These are phyloP conservation scores for Sebastolobus alascanus DNA, from an alignment of 2,797 vertebrate genomes.

Conservation along the genomic window DNA sequence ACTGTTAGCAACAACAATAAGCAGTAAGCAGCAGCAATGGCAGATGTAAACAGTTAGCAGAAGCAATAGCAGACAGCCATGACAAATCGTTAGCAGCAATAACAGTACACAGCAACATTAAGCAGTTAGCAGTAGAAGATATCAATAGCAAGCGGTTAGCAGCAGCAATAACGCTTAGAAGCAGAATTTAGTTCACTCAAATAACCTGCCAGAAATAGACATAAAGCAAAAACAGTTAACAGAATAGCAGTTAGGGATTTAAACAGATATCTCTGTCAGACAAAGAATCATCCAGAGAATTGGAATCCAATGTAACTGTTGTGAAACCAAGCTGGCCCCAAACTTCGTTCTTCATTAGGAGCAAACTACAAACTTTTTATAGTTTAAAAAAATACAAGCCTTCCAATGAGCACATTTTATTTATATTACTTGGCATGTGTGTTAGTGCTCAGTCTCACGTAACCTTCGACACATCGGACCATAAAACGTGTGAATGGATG, in stretches of 20 bases:
- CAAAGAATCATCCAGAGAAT: neutral
- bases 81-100: too few relatives aligned
- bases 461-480: slow-evolving; percentile 41
- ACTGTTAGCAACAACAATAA: too few relatives aligned
- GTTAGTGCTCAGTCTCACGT: slow-evolving; percentile 26
- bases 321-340: neutral
- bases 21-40: too few relatives aligned
- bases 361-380: neutral
- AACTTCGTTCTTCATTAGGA: neutral
- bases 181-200: too few relatives aligned
- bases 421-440: slow-evolving; percentile 16
- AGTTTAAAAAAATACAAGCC: slow-evolving; percentile 12
- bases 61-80: too few relatives aligned
- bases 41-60: too few relatives aligned
- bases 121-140: too few relatives aligned
- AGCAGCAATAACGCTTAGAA: neutral
- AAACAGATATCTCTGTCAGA: neutral
- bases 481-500: slow-evolving; percentile 62
- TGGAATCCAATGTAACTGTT: neutral
- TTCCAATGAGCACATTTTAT: neutral
- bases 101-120: too few relatives aligned
- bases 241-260: neutral
- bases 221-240: neutral
- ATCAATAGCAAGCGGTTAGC: neutral
- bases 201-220: too few relatives aligned